Conservation (phyloP, 64 coral and sea anemone species). For the Montipora cactus region DNA sequence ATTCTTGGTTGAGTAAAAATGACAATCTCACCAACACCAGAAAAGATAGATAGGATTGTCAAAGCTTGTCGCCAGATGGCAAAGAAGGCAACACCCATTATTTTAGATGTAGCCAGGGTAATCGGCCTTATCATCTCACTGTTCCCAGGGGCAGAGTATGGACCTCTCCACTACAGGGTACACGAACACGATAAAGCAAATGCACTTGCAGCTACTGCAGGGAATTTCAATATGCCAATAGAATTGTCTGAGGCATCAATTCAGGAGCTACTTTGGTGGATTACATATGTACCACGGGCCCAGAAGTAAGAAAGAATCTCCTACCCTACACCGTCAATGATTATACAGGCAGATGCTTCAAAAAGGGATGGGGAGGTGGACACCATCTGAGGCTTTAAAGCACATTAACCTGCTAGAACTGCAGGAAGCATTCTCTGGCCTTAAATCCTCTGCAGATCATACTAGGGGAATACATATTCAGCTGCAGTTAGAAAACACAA, state of each 20-base stretch:
- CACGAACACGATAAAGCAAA: slow-evolving; percentile 47
- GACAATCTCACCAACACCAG: slow-evolving; percentile 36
- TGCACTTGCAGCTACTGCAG: slow-evolving; percentile 19
- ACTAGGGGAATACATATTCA: slow-evolving; percentile 41
- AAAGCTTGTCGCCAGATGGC: slow-evolving; percentile 26
- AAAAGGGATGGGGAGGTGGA: slow-evolving; percentile 68
- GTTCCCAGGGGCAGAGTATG: slow-evolving; percentile 48
- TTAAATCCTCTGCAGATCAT: slow-evolving; percentile 58
- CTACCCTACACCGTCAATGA: slow-evolving; percentile 9
- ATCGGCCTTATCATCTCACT: slow-evolving; percentile 61
- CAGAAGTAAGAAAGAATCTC: neutral
- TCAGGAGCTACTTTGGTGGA: slow-evolving; percentile 50
- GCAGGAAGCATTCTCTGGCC: slow-evolving; percentile 50
- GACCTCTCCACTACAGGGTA: slow-evolving; percentile 46
- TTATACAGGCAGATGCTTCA: slow-evolving; percentile 67
- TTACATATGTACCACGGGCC: slow-evolving; percentile 10
- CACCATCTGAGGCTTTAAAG: slow-evolving; percentile 2
- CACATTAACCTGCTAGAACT: slow-evolving; percentile 59
- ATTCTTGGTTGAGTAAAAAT: slow-evolving; percentile 68
- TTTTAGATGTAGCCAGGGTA: slow-evolving; percentile 43
- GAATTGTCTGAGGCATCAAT: slow-evolving; percentile 4
- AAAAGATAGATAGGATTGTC: slow-evolving; percentile 51
- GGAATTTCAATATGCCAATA: slow-evolving; percentile 26
- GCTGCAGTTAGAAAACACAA: slow-evolving; percentile 70
- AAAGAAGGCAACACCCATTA: neutral